A percentile compares a stretch with the other conserved stretches of the same genome.
These are phyloP conservation scores for Meliscaeva auricollis DNA, from an alignment of 2,888 invertebrate species.

Conservation along the genomic window DNA sequence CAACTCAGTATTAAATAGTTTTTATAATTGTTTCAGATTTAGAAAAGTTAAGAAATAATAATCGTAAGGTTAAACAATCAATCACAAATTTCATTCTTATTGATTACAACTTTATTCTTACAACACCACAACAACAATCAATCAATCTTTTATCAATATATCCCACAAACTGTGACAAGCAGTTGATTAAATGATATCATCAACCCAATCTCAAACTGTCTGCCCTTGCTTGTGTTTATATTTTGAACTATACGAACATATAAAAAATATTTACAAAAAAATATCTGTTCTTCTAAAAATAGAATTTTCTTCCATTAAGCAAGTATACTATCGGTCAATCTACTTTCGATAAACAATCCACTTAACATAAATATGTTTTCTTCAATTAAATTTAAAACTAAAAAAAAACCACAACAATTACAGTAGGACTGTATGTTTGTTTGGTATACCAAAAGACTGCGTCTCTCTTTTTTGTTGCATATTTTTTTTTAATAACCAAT, in stretches of 20 bases:
- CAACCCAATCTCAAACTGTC: neutral
- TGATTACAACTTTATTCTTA: neutral
- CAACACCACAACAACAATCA: slow-evolving; percentile 11
- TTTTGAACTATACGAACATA: neutral
- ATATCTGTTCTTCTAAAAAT: slow-evolving; percentile 39
- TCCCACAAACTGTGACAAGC: neutral
- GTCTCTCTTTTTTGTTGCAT: neutral
- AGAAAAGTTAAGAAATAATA: neutral
- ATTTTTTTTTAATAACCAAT: slow-evolving; percentile 39
- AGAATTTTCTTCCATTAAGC: slow-evolving; percentile 10
- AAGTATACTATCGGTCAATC: slow-evolving; percentile 47
- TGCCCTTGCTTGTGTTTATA: slow-evolving; percentile 16
- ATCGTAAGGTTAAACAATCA: neutral
- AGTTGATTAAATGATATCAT: slow-evolving; percentile 20
- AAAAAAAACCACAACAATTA: slow-evolving; percentile 15
- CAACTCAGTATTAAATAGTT: too few species aligned
- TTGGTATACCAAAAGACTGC: neutral
- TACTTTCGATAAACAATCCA: slow-evolving; percentile 38
- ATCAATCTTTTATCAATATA: slow-evolving; percentile 14
- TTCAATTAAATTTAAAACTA: slow-evolving; percentile 27
- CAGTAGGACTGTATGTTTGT: neutral
- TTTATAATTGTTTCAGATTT: too few species aligned
- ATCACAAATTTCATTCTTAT: neutral
- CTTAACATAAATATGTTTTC: slow-evolving; percentile 32
- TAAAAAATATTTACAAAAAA: too few species aligned